Evolutionary conservation across 2,797 vertebrate species (phyloP).

Genomic region (Fringilla coelebs): DNA sequence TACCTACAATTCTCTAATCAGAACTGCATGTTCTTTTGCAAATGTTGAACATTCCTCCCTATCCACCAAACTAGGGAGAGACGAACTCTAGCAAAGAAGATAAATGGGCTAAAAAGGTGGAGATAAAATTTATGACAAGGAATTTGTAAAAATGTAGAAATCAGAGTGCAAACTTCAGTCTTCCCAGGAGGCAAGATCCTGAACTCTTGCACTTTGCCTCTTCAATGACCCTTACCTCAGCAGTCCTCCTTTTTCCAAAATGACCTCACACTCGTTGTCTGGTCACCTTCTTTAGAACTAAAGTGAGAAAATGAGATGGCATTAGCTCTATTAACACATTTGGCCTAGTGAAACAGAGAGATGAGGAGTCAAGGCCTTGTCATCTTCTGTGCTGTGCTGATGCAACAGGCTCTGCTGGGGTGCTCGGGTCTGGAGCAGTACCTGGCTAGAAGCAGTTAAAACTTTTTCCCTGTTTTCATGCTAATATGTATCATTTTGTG

Average conservation of each 20-base stretch:
- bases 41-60: neutral
- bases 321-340: slow-evolving; percentile 90
- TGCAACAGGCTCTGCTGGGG: slow-evolving; percentile 67
- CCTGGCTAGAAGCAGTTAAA: slow-evolving; percentile 68
- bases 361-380: slow-evolving; percentile 72
- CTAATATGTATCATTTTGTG: neutral
- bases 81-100: neutral
- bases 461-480: slow-evolving; percentile 10
- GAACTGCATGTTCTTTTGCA: neutral
- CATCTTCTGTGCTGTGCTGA: slow-evolving; percentile 65
- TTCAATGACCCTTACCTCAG: slow-evolving; percentile 77
- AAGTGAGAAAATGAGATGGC: slow-evolving; percentile 92
- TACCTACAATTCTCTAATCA: neutral
- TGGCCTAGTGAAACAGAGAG: slow-evolving; percentile 80
- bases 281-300: slow-evolving; percentile 78
- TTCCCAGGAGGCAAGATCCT: slow-evolving; percentile 55
- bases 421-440: slow-evolving; percentile 23
- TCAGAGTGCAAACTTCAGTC: neutral
- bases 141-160: slow-evolving; percentile 26
- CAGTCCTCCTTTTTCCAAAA: slow-evolving; percentile 58
- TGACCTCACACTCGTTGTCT: slow-evolving; percentile 77
- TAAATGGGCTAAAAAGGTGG: neutral
- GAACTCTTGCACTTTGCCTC: slow-evolving; percentile 88
- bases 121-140: neutral
- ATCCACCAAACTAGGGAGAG: neutral